Evolutionary conservation across 2,113 vertebrate genomes (phyloP).

Genomic region (Chascanopsetta lugubris): DNA sequence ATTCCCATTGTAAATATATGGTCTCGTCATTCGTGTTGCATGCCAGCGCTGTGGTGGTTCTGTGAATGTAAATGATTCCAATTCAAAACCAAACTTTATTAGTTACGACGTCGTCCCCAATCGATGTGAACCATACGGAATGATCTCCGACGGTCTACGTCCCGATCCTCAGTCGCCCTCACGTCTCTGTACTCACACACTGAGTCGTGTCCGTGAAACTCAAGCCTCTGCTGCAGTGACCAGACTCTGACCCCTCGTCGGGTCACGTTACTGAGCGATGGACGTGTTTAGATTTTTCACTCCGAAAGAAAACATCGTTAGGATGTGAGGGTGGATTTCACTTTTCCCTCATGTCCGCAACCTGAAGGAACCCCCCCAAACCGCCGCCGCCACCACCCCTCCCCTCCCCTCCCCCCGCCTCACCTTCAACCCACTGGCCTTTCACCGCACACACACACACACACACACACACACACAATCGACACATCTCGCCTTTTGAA

Average conservation of each 20-base stretch:
- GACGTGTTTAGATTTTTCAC: conserved; percentile 80
- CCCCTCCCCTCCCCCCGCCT: conserved; percentile 53
- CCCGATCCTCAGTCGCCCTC: not conserved
- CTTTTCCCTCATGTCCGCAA: conserved; percentile 74
- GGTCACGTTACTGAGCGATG: conserved; percentile 78
- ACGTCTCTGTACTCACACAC: not conserved
- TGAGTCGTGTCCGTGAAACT: conserved; percentile 65
- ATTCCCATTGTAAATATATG: too few relatives aligned
- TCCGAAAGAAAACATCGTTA: conserved; percentile 79
- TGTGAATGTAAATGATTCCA: too few relatives aligned
- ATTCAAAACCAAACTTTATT: too few relatives aligned
- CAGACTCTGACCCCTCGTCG: conserved; percentile 71
- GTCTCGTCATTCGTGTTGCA: too few relatives aligned
- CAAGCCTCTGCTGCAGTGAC: conserved; percentile 76
- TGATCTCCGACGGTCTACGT: too few relatives aligned
- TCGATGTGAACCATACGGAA: too few relatives aligned
- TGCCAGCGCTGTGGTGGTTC: too few relatives aligned
- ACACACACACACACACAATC: conserved; percentile 18
- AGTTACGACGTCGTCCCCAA: too few relatives aligned
- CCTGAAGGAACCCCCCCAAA: conserved; percentile 52
- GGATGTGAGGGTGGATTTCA: conserved; percentile 73
- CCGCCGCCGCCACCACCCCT: conserved; percentile 12
- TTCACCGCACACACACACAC: conserved; percentile 25
- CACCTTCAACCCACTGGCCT: conserved; percentile 74
- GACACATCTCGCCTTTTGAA: conserved; percentile 20